Base-by-base conservation (phyloP, 2,113 vertebrate genomes). In the Acrocephalus arundinaceus region DNA sequence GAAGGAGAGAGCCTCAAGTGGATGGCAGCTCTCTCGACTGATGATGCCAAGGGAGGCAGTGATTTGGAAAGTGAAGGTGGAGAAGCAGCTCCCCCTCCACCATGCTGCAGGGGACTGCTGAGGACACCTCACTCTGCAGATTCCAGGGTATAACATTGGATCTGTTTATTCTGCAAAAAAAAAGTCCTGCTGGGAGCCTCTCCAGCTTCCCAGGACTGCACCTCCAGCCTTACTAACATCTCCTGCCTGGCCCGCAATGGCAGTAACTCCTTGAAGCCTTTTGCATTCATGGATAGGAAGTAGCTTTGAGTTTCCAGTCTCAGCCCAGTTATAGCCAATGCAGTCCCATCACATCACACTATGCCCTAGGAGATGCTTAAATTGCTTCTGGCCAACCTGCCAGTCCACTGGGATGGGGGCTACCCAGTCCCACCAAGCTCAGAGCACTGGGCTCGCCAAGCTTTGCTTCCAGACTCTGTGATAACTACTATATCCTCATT, bases 1-100 rank as follows among this genome's bases (percentile, higher is more conserved):
- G 94, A 89, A 93, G 94, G 93, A 97, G 93, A 94, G 90, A 95
- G 91, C 92, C 94, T 94, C 78, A 78, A 96, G 94, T 90, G 92
- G 94, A 96, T 94, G 92, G 92, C 85, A 92, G 95, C 76, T 96
- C 75, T 93, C 93, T 94, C 90, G 1, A 74, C 91, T 87, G 97
- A 95, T 94, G 92, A 94, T 80, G 91, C 89, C 81, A 92, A 84
- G 54, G 77, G 91, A 91, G 67, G 71, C 19, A 90, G 79, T 54
- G 57, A 75, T 90, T 94, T 90, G 79, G 90, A 90, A 96, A 88
- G 83, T 9, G 39, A 81, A 73, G 45, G 37, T 59, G 31, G 65
- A 80, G 71, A 58, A 79, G 87, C 2, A 0, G n/a, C 70, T 91
- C 45, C 78, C 31, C 23, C 58, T 52, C 72, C 11, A 0, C 55